phyloP scores from a whole-genome alignment of 2,113 vertebrate species.

The Gallinago media region DNA sequence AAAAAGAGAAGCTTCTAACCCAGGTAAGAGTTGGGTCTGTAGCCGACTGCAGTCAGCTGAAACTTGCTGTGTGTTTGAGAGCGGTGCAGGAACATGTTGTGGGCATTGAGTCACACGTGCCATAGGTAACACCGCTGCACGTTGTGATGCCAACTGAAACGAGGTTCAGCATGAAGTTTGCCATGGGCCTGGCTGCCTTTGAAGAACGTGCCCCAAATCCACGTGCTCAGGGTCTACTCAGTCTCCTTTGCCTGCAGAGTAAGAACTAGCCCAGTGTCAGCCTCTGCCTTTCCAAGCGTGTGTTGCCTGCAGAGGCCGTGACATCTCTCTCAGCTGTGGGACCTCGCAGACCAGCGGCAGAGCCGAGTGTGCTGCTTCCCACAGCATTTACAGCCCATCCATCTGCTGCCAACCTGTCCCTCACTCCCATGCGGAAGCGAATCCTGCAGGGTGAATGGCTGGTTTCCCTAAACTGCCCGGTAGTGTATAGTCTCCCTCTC shows the following conservation, averaged over 20 bases:
- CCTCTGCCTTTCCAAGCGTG: background rate
- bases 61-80: background rate
- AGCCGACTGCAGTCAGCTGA: background rate
- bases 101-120: rapidly evolving
- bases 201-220: rapidly evolving
- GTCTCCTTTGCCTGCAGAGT: background rate
- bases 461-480: background rate
- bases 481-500: background rate
- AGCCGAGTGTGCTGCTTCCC: background rate
- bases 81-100: rapidly evolving
- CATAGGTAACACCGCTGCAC: background rate
- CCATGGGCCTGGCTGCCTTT: background rate
- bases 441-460: background rate
- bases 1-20: slow-evolving; percentile 96
- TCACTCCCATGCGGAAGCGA: background rate
- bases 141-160: background rate
- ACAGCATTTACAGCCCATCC: background rate
- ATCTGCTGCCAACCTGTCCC: background rate
- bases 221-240: background rate
- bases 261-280: background rate
- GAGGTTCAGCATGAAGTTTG: background rate
- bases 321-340: background rate
- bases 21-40: slow-evolving; percentile 81
- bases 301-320: background rate
- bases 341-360: background rate